Evolutionary conservation across 2,888 invertebrate species (phyloP).

Genomic region (Amphipyra berbera): DNA sequence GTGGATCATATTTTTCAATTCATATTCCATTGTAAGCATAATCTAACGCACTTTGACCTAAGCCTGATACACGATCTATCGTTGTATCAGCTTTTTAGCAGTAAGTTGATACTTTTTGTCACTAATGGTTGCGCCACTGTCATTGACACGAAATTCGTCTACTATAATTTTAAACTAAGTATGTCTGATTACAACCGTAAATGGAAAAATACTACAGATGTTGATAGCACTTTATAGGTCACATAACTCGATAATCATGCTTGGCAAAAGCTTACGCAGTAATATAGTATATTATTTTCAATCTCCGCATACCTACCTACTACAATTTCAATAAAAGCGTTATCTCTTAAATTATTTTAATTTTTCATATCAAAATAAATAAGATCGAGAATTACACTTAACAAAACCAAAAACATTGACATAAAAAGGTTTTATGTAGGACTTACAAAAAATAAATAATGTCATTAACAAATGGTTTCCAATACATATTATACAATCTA

Average conservation of each 20-base stretch:
- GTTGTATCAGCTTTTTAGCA: conserved; percentile 58
- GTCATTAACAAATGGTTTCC: too few species aligned
- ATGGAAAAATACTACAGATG: conserved; percentile 23
- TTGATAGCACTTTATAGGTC: conserved; percentile 6
- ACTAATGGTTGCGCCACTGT: conserved; percentile 34
- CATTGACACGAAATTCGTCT: conserved; percentile 19
- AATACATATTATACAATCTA: too few species aligned
- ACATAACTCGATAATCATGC: conserved; percentile 1
- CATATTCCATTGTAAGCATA: conserved; percentile 3
- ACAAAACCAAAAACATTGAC: too few species aligned
- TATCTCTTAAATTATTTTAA: too few species aligned
- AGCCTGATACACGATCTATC: conserved; percentile 54
- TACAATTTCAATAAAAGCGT: too few species aligned
- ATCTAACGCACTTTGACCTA: conserved; percentile 53
- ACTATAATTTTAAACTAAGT: conserved; percentile 9
- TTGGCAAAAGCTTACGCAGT: neutral
- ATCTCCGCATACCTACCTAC: too few species aligned
- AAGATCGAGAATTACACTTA: too few species aligned
- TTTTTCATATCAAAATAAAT: too few species aligned
- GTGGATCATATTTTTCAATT: conserved; percentile 6
- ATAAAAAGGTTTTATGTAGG: too few species aligned
- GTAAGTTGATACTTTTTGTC: conserved; percentile 55
- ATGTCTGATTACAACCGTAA: conserved; percentile 1
- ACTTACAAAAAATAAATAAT: too few species aligned
- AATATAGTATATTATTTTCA: neutral